Evolutionary conservation across 2,888 invertebrate species (phyloP).

Genomic region (Ryuthela nishihirai): DNA sequence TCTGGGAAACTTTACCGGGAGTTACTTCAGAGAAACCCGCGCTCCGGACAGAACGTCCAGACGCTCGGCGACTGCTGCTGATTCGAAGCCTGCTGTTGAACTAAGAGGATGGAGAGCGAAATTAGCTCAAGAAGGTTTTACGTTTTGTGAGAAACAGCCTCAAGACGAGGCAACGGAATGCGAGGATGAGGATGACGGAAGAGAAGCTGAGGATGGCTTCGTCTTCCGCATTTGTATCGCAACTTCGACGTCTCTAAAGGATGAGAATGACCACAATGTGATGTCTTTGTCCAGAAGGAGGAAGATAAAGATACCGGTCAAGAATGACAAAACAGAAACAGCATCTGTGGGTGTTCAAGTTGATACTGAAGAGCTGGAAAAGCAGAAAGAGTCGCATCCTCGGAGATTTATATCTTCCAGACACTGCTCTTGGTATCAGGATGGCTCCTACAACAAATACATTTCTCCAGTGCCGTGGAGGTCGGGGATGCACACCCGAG

Average conservation of each 20-base stretch:
- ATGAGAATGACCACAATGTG: slow-evolving; percentile 8
- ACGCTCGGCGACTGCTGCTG: too few relatives aligned
- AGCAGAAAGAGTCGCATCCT: neutral
- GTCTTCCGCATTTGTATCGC: slow-evolving; percentile 4
- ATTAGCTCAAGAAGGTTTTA: slow-evolving; percentile 10
- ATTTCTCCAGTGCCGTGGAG: slow-evolving; percentile 27
- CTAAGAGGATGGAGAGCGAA: slow-evolving; percentile 8
- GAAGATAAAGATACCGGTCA: slow-evolving; percentile 1
- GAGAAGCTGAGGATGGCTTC: slow-evolving; percentile 1
- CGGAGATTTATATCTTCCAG: slow-evolving; percentile 15
- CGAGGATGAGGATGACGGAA: slow-evolving; percentile 3
- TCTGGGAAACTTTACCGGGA: too few relatives aligned
- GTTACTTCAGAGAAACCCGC: too few relatives aligned
- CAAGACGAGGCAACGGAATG: too few relatives aligned
- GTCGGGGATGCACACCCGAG: neutral
- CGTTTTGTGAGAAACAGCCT: too few relatives aligned
- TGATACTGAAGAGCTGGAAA: slow-evolving; percentile 8
- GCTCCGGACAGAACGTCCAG: too few relatives aligned
- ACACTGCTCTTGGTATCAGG: slow-evolving; percentile 12
- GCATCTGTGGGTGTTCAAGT: neutral
- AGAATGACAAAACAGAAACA: neutral
- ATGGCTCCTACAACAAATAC: slow-evolving; percentile 14
- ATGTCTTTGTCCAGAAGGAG: slow-evolving; percentile 13
- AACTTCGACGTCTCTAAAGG: neutral
- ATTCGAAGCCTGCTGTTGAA: too few relatives aligned